Evolutionary conservation across 2,888 invertebrate species (phyloP).

Genomic region (Aphelenchoides bicaudatus): DNA sequence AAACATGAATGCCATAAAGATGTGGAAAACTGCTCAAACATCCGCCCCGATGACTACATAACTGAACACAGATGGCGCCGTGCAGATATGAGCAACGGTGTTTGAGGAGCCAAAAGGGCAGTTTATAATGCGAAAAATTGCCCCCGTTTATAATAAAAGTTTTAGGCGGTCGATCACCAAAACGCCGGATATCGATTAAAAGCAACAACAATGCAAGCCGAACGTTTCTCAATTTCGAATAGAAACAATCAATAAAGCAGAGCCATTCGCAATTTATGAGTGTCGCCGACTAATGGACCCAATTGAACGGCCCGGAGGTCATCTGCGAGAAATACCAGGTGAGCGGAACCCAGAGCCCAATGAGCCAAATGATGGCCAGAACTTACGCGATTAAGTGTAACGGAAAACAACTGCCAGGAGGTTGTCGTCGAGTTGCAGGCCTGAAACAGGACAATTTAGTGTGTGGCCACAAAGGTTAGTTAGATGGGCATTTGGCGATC

Average conservation of each 20-base stretch:
- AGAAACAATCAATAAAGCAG: too few species aligned
- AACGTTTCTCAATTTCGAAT: too few species aligned
- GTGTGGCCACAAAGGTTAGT: constrained; percentile 1
- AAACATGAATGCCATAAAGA: too few species aligned
- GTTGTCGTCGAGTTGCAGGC: constrained; percentile 8
- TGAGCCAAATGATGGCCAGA: constrained; percentile 5
- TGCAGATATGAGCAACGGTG: constrained; percentile 16
- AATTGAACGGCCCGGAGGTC: not conserved
- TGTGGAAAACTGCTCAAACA: constrained; percentile 5
- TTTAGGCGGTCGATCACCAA: too few species aligned
- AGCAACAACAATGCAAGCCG: too few species aligned
- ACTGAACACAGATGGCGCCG: not conserved
- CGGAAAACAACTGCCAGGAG: constrained; percentile 57
- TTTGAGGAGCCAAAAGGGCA: constrained; percentile 5
- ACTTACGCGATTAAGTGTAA: constrained; percentile 53
- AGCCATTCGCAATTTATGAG: not conserved
- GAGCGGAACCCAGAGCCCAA: constrained; percentile 7
- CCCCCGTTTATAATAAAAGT: too few species aligned
- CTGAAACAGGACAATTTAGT: not conserved
- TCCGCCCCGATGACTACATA: not conserved
- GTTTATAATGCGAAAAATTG: too few species aligned
- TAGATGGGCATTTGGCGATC: not conserved
- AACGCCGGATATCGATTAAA: too few species aligned
- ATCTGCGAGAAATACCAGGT: not conserved
- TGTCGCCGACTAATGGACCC: not conserved